Evolutionary conservation across 2,113 vertebrate species (phyloP), one percentile per base, ranked within the genome.

Genomic region (Rhegmatorhina hoffmannsi): DNA sequence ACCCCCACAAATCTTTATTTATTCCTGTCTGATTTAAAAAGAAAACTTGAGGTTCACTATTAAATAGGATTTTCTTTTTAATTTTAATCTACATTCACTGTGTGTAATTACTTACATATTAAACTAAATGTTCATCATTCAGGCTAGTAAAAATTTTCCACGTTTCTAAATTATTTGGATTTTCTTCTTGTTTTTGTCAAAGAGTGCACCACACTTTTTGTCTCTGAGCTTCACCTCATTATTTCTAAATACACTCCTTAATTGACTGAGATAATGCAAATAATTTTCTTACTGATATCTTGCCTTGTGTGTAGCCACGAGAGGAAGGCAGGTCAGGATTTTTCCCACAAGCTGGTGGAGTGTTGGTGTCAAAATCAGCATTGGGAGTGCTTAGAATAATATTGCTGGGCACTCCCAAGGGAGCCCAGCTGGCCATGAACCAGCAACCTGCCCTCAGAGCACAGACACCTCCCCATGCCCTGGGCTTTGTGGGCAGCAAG

Each of bases 191-290:
- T 10, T 85, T 82, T 66, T 63, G 10, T 79, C 50, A 72, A 84
- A 79, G 31, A 25, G 36, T 3, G 3, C 17, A 14, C 58, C 46
- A 31, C 38, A 63, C 50, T 72, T 90, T 10, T 56, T 23, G 92
- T 33, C 55, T 55, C 59, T 64, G 58, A 53, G 49, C 31, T 91
- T 94, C 92, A 87, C 80, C 66, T 94, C 47, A 4, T 88, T 81
- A 80, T 74, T 84, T 92, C 56, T 34, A 81, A 84, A 77, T 17
- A 26, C 36, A 31, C 46, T 94, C 75, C 23, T 62, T 91, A 84
- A 94, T 55, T 76, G 66, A 53, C 46, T 73, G 78, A 87, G 84
- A 92, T 69, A 82, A 94, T 0, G 7, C 58, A 92, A 89, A 87
- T 43, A n/a, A 69, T 82, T 76, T 85, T 49, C 36, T 56, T 69